phyloP scores from a whole-genome alignment of 2,888 invertebrate species.

The Alcis repandata region DNA sequence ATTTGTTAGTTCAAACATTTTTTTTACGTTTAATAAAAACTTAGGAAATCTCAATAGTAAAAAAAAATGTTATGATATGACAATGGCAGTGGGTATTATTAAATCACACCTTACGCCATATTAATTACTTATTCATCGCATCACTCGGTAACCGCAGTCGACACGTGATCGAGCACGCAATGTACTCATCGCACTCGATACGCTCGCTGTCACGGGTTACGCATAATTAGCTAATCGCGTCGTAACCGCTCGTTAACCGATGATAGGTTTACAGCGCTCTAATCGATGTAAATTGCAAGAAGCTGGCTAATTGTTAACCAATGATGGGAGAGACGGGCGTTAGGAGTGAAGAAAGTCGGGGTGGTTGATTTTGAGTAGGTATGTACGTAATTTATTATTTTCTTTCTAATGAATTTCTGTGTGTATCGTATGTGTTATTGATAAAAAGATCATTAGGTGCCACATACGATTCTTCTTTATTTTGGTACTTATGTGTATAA shows the following conservation, averaged over 20 bases:
- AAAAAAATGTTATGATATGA: neutral
- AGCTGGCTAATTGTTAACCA: constrained; percentile 1
- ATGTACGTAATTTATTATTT: too few relatives aligned
- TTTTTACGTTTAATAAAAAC: too few relatives aligned
- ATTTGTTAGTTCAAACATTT: too few relatives aligned
- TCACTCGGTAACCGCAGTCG: constrained; percentile 28
- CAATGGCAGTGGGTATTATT: neutral
- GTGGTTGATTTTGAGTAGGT: neutral
- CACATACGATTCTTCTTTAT: too few relatives aligned
- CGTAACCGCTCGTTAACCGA: constrained; percentile 25
- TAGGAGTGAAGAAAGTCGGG: neutral
- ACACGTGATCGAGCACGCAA: constrained; percentile 44
- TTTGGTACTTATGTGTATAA: too few relatives aligned
- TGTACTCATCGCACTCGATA: constrained; percentile 31
- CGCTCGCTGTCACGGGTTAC: constrained; percentile 13
- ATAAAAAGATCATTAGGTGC: too few relatives aligned
- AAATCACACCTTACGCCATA: neutral
- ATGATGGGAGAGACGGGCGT: neutral
- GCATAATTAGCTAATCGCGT: constrained; percentile 31
- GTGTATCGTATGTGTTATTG: too few relatives aligned
- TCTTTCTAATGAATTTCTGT: too few relatives aligned
- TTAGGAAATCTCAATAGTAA: too few relatives aligned
- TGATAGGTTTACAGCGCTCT: constrained; percentile 15
- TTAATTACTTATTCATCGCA: neutral
- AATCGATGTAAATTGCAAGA: neutral